Percentiles rank a stretch among this genome's conserved stretches.
Evolutionary conservation across 1,140 invertebrate species (phyloP).

Genomic region (Ceratina japonica): DNA sequence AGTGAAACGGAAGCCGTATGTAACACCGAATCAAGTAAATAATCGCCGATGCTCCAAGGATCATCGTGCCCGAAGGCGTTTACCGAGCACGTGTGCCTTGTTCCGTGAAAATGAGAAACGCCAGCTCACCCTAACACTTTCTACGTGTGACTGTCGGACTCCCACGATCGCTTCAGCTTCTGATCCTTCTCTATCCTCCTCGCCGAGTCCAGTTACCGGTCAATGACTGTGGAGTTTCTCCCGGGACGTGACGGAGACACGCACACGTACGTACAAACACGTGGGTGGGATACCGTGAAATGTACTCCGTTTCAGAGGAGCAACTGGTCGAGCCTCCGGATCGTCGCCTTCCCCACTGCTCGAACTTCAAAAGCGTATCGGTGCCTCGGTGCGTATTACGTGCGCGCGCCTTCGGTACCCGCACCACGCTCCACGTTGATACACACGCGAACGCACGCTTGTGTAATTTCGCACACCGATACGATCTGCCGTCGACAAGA

Average conservation of each 20-base stretch:
- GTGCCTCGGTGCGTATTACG: constrained; percentile 43
- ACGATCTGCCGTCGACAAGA: not conserved
- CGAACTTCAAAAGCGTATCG: constrained; percentile 33
- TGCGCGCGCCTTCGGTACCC: constrained; percentile 36
- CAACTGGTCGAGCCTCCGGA: constrained; percentile 66
- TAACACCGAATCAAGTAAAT: not conserved
- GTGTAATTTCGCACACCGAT: not conserved
- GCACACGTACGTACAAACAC: constrained; percentile 60
- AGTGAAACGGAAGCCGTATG: not conserved
- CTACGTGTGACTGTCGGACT: constrained; percentile 14
- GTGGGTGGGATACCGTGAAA: constrained; percentile 60
- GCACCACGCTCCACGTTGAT: constrained; percentile 17
- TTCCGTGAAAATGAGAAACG: constrained; percentile 13
- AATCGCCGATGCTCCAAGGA: not conserved
- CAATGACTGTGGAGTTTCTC: constrained; percentile 27
- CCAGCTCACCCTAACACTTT: constrained; percentile 22
- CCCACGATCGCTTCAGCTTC: constrained; percentile 13
- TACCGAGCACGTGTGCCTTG: not conserved
- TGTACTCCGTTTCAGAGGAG: constrained; percentile 56
- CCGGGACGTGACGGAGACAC: constrained; percentile 35
- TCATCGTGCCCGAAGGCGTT: not conserved
- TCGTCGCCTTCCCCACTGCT: constrained; percentile 61
- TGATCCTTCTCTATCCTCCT: constrained; percentile 14
- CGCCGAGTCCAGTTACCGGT: constrained; percentile 16
- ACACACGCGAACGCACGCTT: not conserved